A percentile compares a stretch with the other conserved stretches of the same genome.
phyloP scores from a whole-genome alignment of 2,113 vertebrate species.

The Todiramphus chloris region DNA sequence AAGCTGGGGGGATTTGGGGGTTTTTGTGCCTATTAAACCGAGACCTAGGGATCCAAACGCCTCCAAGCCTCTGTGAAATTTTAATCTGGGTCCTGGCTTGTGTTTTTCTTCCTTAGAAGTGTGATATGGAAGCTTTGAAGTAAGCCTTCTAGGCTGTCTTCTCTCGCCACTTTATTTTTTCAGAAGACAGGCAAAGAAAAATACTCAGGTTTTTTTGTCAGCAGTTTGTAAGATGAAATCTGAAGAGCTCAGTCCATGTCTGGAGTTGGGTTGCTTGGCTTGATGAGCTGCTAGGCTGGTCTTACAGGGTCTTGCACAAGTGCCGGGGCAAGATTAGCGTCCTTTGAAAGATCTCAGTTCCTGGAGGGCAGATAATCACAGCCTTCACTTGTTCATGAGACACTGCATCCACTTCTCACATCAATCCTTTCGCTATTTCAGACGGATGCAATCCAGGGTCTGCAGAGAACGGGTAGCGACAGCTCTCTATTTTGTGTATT shows the following conservation, averaged over 20 bases:
- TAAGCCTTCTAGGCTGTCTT: not conserved
- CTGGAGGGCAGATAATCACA: not conserved
- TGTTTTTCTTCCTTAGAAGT: not conserved
- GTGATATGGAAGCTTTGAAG: not conserved
- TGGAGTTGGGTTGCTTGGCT: not conserved
- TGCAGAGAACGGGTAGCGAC: not conserved
- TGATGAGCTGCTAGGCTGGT: not conserved
- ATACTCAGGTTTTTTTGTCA: not conserved
- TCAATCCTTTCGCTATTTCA: not conserved
- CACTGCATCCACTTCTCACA: not conserved
- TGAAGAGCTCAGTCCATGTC: not conserved
- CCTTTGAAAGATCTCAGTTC: not conserved
- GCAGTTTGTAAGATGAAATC: not conserved
- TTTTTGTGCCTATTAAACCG: rapidly evolving
- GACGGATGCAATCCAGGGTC: not conserved
- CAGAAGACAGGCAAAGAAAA: not conserved
- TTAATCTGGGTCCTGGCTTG: not conserved
- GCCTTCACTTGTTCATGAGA: not conserved
- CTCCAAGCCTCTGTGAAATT: not conserved
- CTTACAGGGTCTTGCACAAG: not conserved
- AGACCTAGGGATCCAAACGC: not conserved
- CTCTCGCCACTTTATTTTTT: not conserved
- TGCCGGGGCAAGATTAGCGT: not conserved
- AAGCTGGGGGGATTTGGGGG: not conserved
- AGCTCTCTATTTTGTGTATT: not conserved